Evolutionary conservation across 2,888 invertebrate genomes (phyloP).

Genomic region (Rhimphoctona megacephalus): DNA sequence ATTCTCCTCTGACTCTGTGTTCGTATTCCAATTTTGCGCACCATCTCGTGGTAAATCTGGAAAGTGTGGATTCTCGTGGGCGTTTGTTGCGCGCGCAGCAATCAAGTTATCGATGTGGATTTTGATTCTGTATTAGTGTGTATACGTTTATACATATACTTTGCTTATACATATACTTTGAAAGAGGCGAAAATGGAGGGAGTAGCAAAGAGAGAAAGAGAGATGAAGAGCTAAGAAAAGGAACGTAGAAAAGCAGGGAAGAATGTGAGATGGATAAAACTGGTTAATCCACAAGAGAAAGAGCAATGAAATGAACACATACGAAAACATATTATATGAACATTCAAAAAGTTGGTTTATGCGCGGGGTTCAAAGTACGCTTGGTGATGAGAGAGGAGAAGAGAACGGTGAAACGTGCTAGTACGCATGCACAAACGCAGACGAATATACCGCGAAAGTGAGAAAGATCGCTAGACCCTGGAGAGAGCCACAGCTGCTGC

Average conservation of each 20-base stretch:
- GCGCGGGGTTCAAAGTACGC: neutral
- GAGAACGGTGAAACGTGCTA: conserved; percentile 38
- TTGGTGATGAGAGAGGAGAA: conserved; percentile 30
- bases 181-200: neutral
- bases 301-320: conserved; percentile 1
- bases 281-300: conserved; percentile 24
- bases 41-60: conserved; percentile 72
- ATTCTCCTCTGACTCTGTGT: neutral
- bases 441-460: conserved; percentile 54
- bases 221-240: conserved; percentile 52
- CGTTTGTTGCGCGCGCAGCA: conserved; percentile 74
- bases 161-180: neutral
- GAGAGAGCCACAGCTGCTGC: conserved; percentile 63
- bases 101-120: conserved; percentile 67
- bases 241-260: neutral
- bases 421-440: conserved; percentile 51
- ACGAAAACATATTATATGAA: neutral
- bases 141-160: conserved; percentile 11
- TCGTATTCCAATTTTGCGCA: conserved; percentile 47
- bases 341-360: neutral
- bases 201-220: conserved; percentile 30
- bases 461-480: conserved; percentile 71
- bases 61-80: conserved; percentile 64
- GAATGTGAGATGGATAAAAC: conserved; percentile 29
- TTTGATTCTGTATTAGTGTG: conserved; percentile 28